Evolutionary conservation across 2,797 vertebrate species (phyloP).

Genomic region (Margarornis squamiger): DNA sequence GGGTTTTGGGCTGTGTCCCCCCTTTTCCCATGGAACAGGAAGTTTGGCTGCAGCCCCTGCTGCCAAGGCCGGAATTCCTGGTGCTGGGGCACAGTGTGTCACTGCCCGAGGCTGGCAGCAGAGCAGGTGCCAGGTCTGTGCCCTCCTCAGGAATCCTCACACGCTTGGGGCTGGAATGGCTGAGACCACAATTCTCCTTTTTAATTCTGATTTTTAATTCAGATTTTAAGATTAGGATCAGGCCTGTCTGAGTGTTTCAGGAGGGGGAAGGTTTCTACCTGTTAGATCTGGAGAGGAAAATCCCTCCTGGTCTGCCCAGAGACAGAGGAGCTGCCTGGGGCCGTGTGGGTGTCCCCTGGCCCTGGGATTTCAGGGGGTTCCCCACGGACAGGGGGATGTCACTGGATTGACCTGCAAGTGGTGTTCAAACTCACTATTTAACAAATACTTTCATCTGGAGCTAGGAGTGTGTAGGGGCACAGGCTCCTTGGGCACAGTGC

Average conservation of each 20-base stretch:
- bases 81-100: not conserved
- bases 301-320: not conserved
- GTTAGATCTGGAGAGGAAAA: not conserved
- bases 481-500: not conserved
- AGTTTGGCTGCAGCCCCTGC: not conserved
- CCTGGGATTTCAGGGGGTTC: not conserved
- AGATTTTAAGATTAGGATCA: not conserved
- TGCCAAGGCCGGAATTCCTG: not conserved
- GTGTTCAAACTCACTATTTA: not conserved
- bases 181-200: not conserved
- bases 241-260: not conserved
- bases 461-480: fast-evolving
- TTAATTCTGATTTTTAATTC: not conserved
- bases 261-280: not conserved
- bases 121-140: not conserved
- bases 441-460: not conserved
- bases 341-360: not conserved
- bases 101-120: not conserved
- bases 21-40: not conserved
- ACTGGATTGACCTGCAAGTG: not conserved
- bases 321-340: not conserved
- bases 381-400: fast-evolving
- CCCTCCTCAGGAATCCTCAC: not conserved
- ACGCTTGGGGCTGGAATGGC: not conserved
- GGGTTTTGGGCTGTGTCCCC: not conserved